These are phyloP conservation scores for Drosophila paranaensis DNA, from an alignment of 2,888 invertebrate genomes.

Conservation along the genomic window DNA sequence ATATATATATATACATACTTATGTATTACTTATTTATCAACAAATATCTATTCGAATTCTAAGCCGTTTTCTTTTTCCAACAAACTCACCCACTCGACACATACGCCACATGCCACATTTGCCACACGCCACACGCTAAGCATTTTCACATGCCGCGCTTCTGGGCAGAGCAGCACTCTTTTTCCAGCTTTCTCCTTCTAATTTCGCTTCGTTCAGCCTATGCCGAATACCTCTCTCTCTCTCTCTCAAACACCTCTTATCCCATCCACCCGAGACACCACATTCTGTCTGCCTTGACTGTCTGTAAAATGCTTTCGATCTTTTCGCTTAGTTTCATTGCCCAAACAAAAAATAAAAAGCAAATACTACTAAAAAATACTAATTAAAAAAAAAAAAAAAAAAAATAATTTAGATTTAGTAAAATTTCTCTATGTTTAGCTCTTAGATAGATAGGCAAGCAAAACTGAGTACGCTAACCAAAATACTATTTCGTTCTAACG, in stretches of 20 bases:
- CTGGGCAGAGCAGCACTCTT: constrained; percentile 49
- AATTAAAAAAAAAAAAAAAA: not conserved
- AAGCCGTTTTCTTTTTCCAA: constrained; percentile 18
- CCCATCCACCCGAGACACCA: constrained; percentile 10
- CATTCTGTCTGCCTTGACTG: constrained; percentile 42
- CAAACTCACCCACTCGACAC: constrained; percentile 36
- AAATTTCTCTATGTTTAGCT: constrained; percentile 59
- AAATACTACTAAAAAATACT: constrained; percentile 1
- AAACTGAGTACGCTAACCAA: constrained; percentile 64
- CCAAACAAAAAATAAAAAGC: constrained; percentile 11
- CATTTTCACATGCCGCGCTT: constrained; percentile 51
- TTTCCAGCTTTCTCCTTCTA: constrained; percentile 39
- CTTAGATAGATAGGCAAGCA: constrained; percentile 59
- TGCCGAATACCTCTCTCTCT: constrained; percentile 29
- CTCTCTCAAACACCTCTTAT: constrained; percentile 8
- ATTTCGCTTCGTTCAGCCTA: constrained; percentile 38
- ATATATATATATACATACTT: constrained; percentile 8
- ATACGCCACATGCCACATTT: constrained; percentile 28
- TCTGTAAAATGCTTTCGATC: constrained; percentile 37
- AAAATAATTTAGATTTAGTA: constrained; percentile 20
- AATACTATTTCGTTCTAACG: constrained; percentile 48
- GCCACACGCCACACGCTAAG: constrained; percentile 30
- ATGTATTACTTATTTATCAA: constrained; percentile 37
- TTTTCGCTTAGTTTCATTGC: constrained; percentile 48
- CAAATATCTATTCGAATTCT: constrained; percentile 23